Evolutionary conservation across 2,797 vertebrate genomes (phyloP).

Genomic region (Chromis chromis): DNA sequence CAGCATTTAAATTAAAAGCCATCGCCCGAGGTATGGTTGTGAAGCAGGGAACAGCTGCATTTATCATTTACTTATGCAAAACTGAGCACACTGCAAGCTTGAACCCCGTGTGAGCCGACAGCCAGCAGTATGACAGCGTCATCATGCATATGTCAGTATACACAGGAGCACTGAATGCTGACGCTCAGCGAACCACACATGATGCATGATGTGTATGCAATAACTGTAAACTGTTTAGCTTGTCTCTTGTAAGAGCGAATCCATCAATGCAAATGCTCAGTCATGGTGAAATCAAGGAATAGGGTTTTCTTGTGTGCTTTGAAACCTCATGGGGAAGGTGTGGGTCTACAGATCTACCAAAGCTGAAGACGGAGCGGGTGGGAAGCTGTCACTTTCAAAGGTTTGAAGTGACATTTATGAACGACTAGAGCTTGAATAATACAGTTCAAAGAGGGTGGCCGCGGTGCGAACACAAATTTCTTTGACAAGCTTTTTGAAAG

Average conservation of each 20-base stretch:
- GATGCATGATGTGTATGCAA: conserved; percentile 42
- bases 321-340: neutral
- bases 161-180: neutral
- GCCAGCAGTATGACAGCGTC: conserved; percentile 28
- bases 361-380: neutral
- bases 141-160: conserved; percentile 33
- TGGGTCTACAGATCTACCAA: neutral
- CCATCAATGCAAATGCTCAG: conserved; percentile 17
- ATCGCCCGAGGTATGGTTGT: conserved; percentile 26
- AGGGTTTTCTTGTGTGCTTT: neutral
- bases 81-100: conserved; percentile 23
- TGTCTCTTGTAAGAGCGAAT: conserved; percentile 10
- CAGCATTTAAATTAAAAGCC: conserved; percentile 28
- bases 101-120: conserved; percentile 22
- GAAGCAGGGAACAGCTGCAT: conserved; percentile 45
- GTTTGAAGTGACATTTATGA: conserved; percentile 2
- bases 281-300: neutral
- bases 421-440: neutral
- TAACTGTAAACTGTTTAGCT: conserved; percentile 38
- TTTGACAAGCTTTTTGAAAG: neutral
- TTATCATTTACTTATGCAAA: conserved; percentile 61
- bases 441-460: neutral
- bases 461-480: neutral
- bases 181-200: conserved; percentile 25
- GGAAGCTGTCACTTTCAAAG: neutral